phyloP scores from a whole-genome alignment of 2,113 vertebrate genomes.

The Enhydra lutris region DNA sequence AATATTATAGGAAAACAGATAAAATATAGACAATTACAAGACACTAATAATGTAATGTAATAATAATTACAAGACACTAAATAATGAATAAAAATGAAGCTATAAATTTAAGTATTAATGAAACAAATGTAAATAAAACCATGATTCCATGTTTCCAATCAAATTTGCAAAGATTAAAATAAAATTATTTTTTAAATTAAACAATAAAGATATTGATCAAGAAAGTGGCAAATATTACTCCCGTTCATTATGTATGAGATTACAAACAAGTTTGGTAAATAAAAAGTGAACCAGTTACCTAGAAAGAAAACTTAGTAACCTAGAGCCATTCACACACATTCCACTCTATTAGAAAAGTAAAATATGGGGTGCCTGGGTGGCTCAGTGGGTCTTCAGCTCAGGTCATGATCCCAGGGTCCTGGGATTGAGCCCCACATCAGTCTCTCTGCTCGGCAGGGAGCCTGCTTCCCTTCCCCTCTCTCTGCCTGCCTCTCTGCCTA shows the following conservation, averaged over 20 bases:
- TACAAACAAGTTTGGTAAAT: not conserved
- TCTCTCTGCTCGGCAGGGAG: too few relatives aligned
- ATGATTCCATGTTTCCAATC: not conserved
- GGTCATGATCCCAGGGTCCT: too few relatives aligned
- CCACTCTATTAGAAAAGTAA: not conserved
- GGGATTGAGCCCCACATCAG: too few relatives aligned
- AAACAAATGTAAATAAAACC: not conserved
- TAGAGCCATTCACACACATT: not conserved
- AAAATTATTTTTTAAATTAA: not conserved
- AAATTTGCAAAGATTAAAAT: not conserved
- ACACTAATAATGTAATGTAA: not conserved
- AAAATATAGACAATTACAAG: not conserved
- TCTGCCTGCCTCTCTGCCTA: too few relatives aligned
- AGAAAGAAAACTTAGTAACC: not conserved
- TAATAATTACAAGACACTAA: not conserved
- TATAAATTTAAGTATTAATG: not conserved
- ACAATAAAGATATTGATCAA: not conserved
- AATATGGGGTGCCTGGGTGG: too few relatives aligned
- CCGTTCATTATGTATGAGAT: not conserved
- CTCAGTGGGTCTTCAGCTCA: too few relatives aligned
- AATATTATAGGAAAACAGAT: not conserved
- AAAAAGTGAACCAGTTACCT: not conserved
- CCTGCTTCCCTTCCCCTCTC: too few relatives aligned
- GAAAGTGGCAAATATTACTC: not conserved
- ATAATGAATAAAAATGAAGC: not conserved